These are phyloP conservation scores for Idaea aversata DNA, from an alignment of 2,888 invertebrate genomes.

Conservation along the genomic window DNA sequence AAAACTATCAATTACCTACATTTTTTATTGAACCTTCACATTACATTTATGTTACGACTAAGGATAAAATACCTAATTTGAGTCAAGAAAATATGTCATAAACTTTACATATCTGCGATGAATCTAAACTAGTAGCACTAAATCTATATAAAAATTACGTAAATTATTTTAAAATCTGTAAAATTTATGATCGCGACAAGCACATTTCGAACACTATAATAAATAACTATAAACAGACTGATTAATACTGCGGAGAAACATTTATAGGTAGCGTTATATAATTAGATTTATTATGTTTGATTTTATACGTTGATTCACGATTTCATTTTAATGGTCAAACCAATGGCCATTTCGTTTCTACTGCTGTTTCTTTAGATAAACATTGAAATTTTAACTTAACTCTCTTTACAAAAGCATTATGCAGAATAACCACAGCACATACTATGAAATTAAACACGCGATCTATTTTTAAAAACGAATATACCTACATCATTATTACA, in stretches of 20 bases:
- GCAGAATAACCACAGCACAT: not conserved
- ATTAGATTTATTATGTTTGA: constrained; percentile 30
- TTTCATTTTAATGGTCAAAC: constrained; percentile 5
- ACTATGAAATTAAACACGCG: constrained; percentile 6
- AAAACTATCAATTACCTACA: no score
- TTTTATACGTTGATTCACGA: constrained; percentile 21
- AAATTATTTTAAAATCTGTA: not conserved
- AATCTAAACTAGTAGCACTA: not conserved
- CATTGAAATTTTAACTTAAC: no score
- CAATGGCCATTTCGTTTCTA: not conserved
- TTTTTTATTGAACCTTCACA: no score
- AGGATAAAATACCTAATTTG: not conserved
- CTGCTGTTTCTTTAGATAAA: no score
- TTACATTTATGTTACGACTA: not conserved
- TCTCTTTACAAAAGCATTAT: not conserved
- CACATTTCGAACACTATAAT: constrained; percentile 15
- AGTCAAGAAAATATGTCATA: not conserved
- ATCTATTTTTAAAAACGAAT: constrained; percentile 1
- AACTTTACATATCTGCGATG: not conserved
- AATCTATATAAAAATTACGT: not conserved
- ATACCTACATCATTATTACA: not conserved
- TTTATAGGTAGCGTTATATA: constrained; percentile 34
- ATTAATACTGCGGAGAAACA: constrained; percentile 38
- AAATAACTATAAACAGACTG: constrained; percentile 37
- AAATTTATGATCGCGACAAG: constrained; percentile 5